Base-by-base conservation (phyloP, 2,113 vertebrate genomes). In the Oreochromis spilurus region DNA sequence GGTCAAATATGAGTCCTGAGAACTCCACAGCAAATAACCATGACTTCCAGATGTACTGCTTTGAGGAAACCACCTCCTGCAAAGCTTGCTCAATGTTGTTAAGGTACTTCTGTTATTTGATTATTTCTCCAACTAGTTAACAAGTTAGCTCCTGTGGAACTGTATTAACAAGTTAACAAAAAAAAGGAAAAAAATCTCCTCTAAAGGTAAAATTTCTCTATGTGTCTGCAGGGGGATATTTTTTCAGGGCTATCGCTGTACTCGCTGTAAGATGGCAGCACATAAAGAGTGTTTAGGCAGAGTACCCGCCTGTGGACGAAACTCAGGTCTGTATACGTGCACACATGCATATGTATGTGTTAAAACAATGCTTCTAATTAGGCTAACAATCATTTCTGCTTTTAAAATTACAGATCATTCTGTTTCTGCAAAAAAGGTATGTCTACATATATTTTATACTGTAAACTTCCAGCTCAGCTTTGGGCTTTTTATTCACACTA, bases 21-120 rank as follows among this genome's bases (percentile, higher is more conserved):
- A 96, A 99, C 5, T 94, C 97, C 62, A 85, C 93, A 0, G 97
- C 98, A 0, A 98, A 99, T 0, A 97, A 96, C 9, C 98, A 99
- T 0, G 98, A 99, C 60, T 99, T 99, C 93, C 98, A 99, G 95
- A 99, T 99, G 98, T 91, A 97, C 95, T 98, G 97, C 87, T 99
- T 99, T 2, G 98, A 99, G 87, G 97, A 97, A 2, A 99, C 98
- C 36, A 96, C 98, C 0, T 97, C 96, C 53, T 99, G 98, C 94
- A 97, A 92, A 87, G 97, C 97, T 86, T 99, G 98, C 87, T 97
- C 97, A 77, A 99, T 99, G 98, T 93, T 99, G 34, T 94, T 99
- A 50, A 97, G 98, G 98, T 99, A 50, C 65, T 3, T 53, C 5
- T 48, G 6, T 45, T 53, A 31, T 43, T 65, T 34, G 38, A 0